Evolutionary conservation across 2,888 invertebrate genomes (phyloP), one percentile per base, ranked within the genome.

Genomic region (Amphipyra tragopoginis): DNA sequence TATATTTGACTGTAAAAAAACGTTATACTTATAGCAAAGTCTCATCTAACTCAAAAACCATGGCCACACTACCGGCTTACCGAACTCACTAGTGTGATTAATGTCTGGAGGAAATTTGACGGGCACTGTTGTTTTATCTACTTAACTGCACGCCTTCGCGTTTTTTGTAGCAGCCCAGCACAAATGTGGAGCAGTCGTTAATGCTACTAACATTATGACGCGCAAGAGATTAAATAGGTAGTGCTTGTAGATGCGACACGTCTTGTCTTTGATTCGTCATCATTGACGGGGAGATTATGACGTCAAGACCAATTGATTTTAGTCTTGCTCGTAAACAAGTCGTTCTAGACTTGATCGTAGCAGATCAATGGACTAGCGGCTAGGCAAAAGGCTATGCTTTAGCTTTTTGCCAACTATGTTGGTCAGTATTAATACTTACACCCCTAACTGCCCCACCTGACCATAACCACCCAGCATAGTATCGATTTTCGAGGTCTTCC

Each of bases 61-160:
- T 91, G 82, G 91, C 63, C 83, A 88, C 86, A 75, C 72, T 65
- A 89, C 61, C 69, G 75, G 80, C 88, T 90, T 91, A 93, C 91
- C 88, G 91, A 92, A 90, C 89, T 88, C 90, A 90, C 92, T 88
- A 89, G 91, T 89, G 82, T 93, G 94, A 94, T 94, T 94, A 94
- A 94, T 94, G 94, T 90, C 90, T 87, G 86, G 86, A 93, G 92
- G 89, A 94, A 94, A 94, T 94, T 94, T 91, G 94, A 93, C 90
- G 93, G 92, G 90, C 90, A 93, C 91, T 93, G 93, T 93, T 93
- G 93, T 94, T 93, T 93, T 91, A 93, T 91, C 90, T 94, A 94
- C 93, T 94, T 94, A 94, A 89, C 93, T 90, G 93, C 94, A 93
- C 93, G 94, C 92, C 92, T 88, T 79, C 81, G 82, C 75, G 78